phyloP scores from a whole-genome alignment of 1,140 invertebrate genomes.

The Campoletis sonorensis region DNA sequence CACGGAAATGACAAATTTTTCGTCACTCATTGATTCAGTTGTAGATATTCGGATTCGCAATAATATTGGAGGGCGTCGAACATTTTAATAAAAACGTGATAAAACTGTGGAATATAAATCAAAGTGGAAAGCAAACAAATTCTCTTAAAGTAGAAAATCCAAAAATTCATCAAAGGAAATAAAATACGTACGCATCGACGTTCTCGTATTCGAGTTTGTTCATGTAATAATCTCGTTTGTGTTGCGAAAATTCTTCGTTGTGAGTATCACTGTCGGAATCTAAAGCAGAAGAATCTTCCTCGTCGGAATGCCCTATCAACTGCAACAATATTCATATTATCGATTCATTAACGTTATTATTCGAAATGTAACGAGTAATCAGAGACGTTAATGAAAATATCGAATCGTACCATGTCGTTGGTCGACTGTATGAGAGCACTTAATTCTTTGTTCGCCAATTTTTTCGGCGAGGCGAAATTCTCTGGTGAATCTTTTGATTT shows the following conservation, averaged over 20 bases:
- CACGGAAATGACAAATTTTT: no score
- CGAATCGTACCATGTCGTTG: constrained; percentile 77
- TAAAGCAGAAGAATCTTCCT: constrained; percentile 69
- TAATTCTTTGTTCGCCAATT: constrained; percentile 75
- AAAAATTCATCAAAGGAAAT: no score
- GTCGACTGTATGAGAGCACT: constrained; percentile 80
- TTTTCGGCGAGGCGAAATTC: constrained; percentile 53
- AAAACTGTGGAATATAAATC: no score
- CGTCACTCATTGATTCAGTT: no score
- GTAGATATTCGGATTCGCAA: no score
- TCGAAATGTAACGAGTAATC: not conserved
- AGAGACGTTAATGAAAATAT: constrained; percentile 10
- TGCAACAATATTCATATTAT: constrained; percentile 47
- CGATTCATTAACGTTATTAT: constrained; percentile 29
- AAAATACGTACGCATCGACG: constrained; percentile 81
- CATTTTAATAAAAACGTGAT: no score
- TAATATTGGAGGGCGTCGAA: no score
- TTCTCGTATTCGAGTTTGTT: constrained; percentile 90
- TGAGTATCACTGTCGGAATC: constrained; percentile 75
- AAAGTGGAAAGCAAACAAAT: no score
- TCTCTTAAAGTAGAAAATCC: no score
- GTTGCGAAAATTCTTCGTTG: constrained; percentile 87
- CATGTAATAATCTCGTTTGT: constrained; percentile 95
- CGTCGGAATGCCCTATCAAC: constrained; percentile 73
- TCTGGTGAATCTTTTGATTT: constrained; percentile 55